These are phyloP conservation scores for Aphis craccivora DNA, from an alignment of 1,140 invertebrate species.

Conservation along the genomic window DNA sequence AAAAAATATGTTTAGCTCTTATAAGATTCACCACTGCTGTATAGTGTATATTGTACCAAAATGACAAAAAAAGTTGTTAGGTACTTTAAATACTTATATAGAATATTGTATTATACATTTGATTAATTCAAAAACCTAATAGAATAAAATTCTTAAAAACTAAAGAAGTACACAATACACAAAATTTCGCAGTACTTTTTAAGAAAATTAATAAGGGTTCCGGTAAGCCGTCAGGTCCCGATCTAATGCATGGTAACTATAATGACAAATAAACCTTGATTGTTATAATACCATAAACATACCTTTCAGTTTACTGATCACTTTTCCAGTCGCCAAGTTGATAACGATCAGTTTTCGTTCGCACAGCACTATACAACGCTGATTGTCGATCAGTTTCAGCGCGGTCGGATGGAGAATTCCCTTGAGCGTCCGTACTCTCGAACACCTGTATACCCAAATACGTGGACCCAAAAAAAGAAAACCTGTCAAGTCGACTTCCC, in stretches of 20 bases:
- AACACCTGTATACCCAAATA: conserved; percentile 65
- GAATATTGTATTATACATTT: no score
- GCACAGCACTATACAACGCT: conserved; percentile 80
- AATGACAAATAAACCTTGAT: not conserved
- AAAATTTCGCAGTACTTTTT: not conserved
- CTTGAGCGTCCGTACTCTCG: conserved; percentile 72
- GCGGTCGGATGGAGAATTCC: conserved; percentile 76
- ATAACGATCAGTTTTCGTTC: conserved; percentile 80
- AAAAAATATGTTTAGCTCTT: not conserved
- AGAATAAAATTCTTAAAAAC: not conserved
- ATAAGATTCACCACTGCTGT: no score
- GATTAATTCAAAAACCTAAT: not conserved
- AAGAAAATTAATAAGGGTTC: not conserved
- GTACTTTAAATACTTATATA: no score
- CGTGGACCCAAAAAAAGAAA: conserved; percentile 46
- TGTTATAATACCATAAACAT: not conserved
- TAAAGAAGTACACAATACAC: not conserved
- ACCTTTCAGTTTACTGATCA: conserved; percentile 76
- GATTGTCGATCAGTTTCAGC: conserved; percentile 75
- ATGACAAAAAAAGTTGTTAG: not conserved
- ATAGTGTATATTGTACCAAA: no score
- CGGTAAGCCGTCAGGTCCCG: no score
- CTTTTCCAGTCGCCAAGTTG: conserved; percentile 77
- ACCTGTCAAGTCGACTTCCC: not conserved
- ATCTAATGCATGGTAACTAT: no score